Evolutionary conservation across 1,140 invertebrate species (phyloP), one percentile per base, ranked within the genome.

Genomic region (Lepidurus arcticus): DNA sequence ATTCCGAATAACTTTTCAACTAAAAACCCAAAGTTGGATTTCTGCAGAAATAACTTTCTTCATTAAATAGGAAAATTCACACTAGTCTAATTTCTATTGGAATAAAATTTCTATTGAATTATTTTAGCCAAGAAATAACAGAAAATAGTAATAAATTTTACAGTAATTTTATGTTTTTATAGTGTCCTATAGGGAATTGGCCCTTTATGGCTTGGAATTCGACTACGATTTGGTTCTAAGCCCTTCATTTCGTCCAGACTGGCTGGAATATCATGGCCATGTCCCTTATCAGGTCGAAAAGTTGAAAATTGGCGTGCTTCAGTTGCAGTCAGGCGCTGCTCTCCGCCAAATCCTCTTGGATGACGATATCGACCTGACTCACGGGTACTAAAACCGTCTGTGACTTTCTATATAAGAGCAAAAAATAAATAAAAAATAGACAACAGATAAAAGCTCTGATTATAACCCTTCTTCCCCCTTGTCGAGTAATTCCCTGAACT

Each of bases 281-380:
- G 53, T 65, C 53, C 53, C 53, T 16, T 65, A 65, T 65, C 53
- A 65, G 16, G 53, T 65, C 53, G 53, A 65, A 16, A 65, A 65
- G 53, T 65, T 65, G 53, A n/a, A 65, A 65, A 65, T 65, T 65
- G 16, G 53, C 53, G 53, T 65, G 53, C 16, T 65, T 65, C 53
- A 65, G 3, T 21, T 65, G 53, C 16, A 65, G 53, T 21, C 53
- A 65, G 53, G 53, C 53, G 53, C 21, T 9, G 16, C 53, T 16
- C 53, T 13, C 21, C 53, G 53, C 53, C 53, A 65, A 65, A 65
- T 65, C 53, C 53, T 65, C 16, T 21, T 65, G 16, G 53, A 65
- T 65, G 53, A 65, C 53, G 53, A 65, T 65, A 65, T 65, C 53
- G 53, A 65, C 53, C 53, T 65, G 21, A 65, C 53, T 21, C 16